Evolutionary conservation across 2,888 invertebrate genomes (phyloP), one percentile per base, ranked within the genome.

Genomic region (Rhodophaea formosa): DNA sequence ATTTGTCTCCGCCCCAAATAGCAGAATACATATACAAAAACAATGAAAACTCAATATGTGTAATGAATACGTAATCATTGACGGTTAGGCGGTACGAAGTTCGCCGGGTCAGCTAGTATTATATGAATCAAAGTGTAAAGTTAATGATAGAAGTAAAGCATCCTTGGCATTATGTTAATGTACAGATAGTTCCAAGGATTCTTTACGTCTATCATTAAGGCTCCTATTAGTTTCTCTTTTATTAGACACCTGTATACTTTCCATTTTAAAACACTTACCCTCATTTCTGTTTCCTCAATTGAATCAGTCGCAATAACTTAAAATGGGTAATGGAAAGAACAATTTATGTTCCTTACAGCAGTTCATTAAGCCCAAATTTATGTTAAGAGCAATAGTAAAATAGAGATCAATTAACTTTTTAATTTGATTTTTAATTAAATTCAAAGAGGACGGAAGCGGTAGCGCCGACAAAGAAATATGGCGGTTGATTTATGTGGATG

Each of bases 391-490:
- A 49, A 12, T 47, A 29, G 10, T 16, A 10, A 8, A 52, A 52
- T 52, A 46, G 16, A 46, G 54, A 55, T 59, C 60, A 55, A 60
- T 65, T 66, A 66, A 62, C 54, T 54, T 54, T 62, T 64, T 64
- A 68, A 71, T 71, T 68, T 63, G 58, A 62, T 61, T 63, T 52
- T 60, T 63, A 70, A 70, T 71, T 66, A 63, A 70, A 47, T 42
- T 42, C 32, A 45, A 7, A 54, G 17, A 32, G 46, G 52, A 57
- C 61, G 61, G 56, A 64, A 57, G 59, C 51, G 16, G 51, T 32
- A 17, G 35, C 35, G 12, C 52, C 39, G 52, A 39, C 39, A 52
- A 39, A 52, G 49, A 14, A 51, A 51, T 35, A 17, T 46, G 23
- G 3, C 17, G 17, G 46, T 46, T 17, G 17, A 46, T 46, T 46